Base-by-base conservation (phyloP, 2,888 invertebrate genomes). In the Brassicogethes aeneus region DNA sequence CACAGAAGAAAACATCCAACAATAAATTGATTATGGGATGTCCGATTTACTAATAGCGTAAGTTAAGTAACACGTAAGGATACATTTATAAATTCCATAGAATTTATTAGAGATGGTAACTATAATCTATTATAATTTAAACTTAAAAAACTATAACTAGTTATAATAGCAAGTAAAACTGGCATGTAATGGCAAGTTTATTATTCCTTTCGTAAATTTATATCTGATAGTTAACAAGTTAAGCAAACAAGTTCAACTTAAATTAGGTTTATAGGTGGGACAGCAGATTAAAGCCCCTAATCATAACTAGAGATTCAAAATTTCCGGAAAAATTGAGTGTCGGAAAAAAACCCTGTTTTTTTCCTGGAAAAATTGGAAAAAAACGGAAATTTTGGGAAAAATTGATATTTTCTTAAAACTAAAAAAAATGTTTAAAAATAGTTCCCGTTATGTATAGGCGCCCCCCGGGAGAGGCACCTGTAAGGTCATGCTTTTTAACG, bases 171-270 rank as follows among this genome's bases (percentile, higher is more conserved):
- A 47, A 43, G 43, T 43, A 47, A 45, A 51, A 51, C 51, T 51
- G 51, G 51, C 51, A 50, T 50, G 42, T 39, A 46, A 50, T 51
- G 51, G 51, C 51, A 51, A 50, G 49, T 51, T 51, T 49, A 39
- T 36, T 39, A n/a, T 23, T 16, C 29, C 16, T 35, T 40, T 39
- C 30, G 36, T 37, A 37, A 43, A 40, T 40, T 36, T 39, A 39
- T 40, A 40, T 40, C 36, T 40, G 37, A 31, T 43, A 43, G 43
- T 43, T 43, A 43, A 43, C 43, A 43, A 43, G 36, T 41, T 44
- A 23, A 23, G 23, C 10, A 23, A 5, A 23, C 23, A 23, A 23
- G 23, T 5, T 23, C 10, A 23, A 23, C 23, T 23, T 23, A 23
- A 23, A 23, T 5, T 23, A 23, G 5, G 23, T 7, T 23, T 23